A percentile compares a stretch with the other conserved stretches of the same genome.
Evolutionary conservation across 2,888 invertebrate genomes (phyloP).

Genomic region (Ectemnius continuus): DNA sequence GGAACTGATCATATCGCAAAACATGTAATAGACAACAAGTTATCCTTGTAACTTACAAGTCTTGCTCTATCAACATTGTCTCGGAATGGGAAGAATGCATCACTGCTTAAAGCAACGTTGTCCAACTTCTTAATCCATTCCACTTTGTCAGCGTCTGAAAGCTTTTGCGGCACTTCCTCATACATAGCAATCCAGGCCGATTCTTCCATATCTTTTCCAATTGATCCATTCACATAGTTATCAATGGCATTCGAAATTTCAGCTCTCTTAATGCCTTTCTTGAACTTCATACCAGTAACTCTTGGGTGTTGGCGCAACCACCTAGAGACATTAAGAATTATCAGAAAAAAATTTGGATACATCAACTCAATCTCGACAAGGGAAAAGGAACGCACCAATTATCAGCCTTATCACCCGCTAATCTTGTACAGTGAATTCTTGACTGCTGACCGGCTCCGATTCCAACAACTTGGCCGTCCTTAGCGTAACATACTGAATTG

Average conservation of each 20-base stretch:
- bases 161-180: slow-evolving; percentile 85
- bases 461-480: slow-evolving; percentile 95
- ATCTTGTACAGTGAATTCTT: slow-evolving; percentile 97
- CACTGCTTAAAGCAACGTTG: slow-evolving; percentile 93
- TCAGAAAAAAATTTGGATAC: slow-evolving; percentile 8
- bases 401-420: slow-evolving; percentile 98
- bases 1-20: too few species aligned
- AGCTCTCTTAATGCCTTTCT: slow-evolving; percentile 91
- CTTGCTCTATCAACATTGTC: slow-evolving; percentile 97
- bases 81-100: slow-evolving; percentile 99
- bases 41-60: slow-evolving; percentile 81
- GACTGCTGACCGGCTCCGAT: slow-evolving; percentile 99
- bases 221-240: slow-evolving; percentile 94
- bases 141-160: slow-evolving; percentile 84
- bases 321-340: slow-evolving; percentile 75
- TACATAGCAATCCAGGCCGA: slow-evolving; percentile 87
- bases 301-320: slow-evolving; percentile 96
- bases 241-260: slow-evolving; percentile 97
- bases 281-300: slow-evolving; percentile 90
- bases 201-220: slow-evolving; percentile 92
- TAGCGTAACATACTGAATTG: slow-evolving; percentile 98
- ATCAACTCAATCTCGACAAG: neutral
- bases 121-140: slow-evolving; percentile 86
- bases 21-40: too few species aligned
- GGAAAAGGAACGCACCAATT: slow-evolving; percentile 85